A percentile compares a stretch with the other conserved stretches of the same genome.
phyloP scores from a whole-genome alignment of 1,140 invertebrate genomes.

The Ceratitis capitata region DNA sequence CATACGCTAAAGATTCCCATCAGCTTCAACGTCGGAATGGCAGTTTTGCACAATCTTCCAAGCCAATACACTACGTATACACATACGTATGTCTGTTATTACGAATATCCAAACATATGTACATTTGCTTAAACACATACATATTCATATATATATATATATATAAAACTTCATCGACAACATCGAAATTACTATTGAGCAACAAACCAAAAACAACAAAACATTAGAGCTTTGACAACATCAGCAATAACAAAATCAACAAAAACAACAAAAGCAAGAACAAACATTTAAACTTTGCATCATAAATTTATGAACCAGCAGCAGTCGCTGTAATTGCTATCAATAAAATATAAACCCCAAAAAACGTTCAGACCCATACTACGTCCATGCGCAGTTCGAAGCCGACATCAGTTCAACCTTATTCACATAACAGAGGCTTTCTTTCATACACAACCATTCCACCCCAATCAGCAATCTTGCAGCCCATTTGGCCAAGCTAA shows the following conservation, averaged over 20 bases:
- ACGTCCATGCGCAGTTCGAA: neutral
- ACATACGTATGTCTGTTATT: neutral
- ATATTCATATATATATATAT: neutral
- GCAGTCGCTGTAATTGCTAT: conserved; percentile 31
- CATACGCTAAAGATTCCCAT: neutral
- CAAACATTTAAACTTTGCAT: conserved; percentile 33
- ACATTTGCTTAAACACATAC: neutral
- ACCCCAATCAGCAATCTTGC: neutral
- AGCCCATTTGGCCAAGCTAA: neutral
- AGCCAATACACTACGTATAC: neutral
- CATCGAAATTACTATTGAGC: conserved; percentile 15
- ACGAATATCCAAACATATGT: neutral
- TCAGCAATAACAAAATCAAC: neutral
- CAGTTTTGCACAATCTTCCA: neutral
- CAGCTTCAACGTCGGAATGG: neutral
- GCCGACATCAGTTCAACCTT: neutral
- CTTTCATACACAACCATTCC: neutral
- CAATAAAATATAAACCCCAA: conserved; percentile 33
- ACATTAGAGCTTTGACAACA: neutral
- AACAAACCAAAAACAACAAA: neutral
- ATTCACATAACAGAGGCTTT: neutral
- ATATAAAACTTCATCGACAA: neutral
- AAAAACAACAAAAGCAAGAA: neutral
- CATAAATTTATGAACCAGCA: conserved; percentile 36
- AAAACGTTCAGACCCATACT: conserved; percentile 4